Conservation (phyloP, 2,888 invertebrate species). For the Rhagonycha lutea region DNA sequence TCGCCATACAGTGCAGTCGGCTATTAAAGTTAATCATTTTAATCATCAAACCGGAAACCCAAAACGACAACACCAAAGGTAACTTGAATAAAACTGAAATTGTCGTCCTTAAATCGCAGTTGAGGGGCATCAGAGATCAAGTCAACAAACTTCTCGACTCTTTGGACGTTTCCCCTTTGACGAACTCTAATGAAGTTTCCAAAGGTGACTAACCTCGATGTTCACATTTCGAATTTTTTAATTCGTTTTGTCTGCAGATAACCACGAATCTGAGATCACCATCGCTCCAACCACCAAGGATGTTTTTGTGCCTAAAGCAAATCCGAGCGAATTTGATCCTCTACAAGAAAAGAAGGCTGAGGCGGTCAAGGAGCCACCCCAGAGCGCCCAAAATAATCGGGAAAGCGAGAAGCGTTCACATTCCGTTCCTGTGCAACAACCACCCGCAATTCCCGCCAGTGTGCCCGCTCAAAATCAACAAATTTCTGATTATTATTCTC, state of each 20-base stretch:
- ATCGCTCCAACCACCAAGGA: slow-evolving; percentile 1
- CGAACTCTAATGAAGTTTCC: background rate
- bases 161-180: slow-evolving; percentile 50
- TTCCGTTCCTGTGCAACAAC: slow-evolving; percentile 43
- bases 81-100: slow-evolving; percentile 51
- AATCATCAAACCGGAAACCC: slow-evolving; percentile 49
- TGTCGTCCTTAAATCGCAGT: slow-evolving; percentile 54
- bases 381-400: slow-evolving; percentile 14
- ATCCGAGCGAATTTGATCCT: slow-evolving; percentile 65
- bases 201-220: background rate
- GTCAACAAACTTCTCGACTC: slow-evolving; percentile 63
- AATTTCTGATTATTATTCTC: slow-evolving; percentile 47
- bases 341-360: slow-evolving; percentile 53
- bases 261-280: slow-evolving; percentile 30
- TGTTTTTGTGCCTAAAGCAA: slow-evolving; percentile 47
- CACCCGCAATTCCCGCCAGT: slow-evolving; percentile 40
- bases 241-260: background rate
- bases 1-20: slow-evolving; percentile 70
- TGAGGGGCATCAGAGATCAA: slow-evolving; percentile 60
- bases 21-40: slow-evolving; percentile 67
- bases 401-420: slow-evolving; percentile 43
- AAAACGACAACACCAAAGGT: slow-evolving; percentile 38
- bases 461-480: slow-evolving; percentile 37
- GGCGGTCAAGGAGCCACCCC: background rate
- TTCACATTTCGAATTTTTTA: background rate